Evolutionary conservation across 2,888 invertebrate species (phyloP), one percentile per base, ranked within the genome.

Genomic region (Junonia oenone): DNA sequence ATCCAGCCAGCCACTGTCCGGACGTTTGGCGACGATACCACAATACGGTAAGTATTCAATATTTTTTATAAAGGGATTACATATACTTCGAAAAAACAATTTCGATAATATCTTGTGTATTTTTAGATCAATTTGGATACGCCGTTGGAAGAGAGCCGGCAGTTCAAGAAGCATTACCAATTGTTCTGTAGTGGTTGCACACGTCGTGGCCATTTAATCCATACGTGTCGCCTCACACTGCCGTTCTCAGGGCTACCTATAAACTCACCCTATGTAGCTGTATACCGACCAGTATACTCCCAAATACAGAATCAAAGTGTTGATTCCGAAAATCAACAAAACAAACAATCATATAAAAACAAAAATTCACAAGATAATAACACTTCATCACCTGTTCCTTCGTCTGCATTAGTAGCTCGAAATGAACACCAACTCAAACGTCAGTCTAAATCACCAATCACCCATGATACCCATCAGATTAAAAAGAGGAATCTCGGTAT

Each of bases 1-100:
- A 95, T 72, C 83, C 85, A 8, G 68, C 86, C 45, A 80, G 86
- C 17, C 83, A 87, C 71, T 95, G 95, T 67, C 95, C 95, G 0
- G 95, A 95, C 78, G 80, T 93, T 38, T 95, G 95, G 95, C 91
- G 95, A 48, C 90, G 94, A 55, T 95, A 94, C 79, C 94, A 95
- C 74, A 91, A 93, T 62, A 95, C 95, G 61, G 95, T 87, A 61
- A 72, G 55, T 4, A 43, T 48, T 11, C n/a, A 35, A 5, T 13
- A 6, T 1, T 35, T 13, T 35, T 14, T 14, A 22, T 22, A 22
- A 22, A 22, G 0, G 62, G 50, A 17, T n/a, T 6, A 15, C 8
- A 8, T 37, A 37, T 6, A 11, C 35, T 8, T 17, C 9, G 11
- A 38, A 15, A 15, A 8, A 37, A 37, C 13, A 37, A 37, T 37